These are phyloP conservation scores for Lottia scabra DNA, from an alignment of 2,888 invertebrate species.

Conservation along the genomic window DNA sequence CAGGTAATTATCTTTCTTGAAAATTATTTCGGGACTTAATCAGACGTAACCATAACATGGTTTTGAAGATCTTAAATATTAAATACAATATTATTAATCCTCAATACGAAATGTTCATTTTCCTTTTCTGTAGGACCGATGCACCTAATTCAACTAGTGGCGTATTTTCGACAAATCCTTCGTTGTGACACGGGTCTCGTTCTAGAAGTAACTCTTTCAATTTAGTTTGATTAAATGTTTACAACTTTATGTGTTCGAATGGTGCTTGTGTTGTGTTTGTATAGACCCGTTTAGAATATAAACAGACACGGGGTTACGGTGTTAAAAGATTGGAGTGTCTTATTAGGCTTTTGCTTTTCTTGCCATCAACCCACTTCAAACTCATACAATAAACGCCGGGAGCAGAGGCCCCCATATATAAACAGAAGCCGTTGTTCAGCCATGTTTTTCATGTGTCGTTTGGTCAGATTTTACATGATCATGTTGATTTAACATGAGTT, in stretches of 20 bases:
- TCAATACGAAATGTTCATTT: no score
- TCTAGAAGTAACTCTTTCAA: background rate
- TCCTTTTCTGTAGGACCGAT: no score
- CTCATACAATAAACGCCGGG: background rate
- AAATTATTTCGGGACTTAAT: no score
- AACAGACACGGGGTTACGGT: background rate
- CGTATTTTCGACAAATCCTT: no score
- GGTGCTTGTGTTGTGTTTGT: background rate
- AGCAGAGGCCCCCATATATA: constrained; percentile 4
- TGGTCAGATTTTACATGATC: background rate
- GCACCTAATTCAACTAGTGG: no score
- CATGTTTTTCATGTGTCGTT: background rate
- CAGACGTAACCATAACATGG: no score
- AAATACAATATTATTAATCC: no score
- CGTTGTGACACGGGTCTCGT: background rate
- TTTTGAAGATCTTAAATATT: no score
- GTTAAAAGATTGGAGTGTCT: constrained; percentile 1
- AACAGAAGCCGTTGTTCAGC: background rate
- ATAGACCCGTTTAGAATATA: background rate
- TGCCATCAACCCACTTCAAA: background rate
- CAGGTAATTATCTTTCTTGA: no score
- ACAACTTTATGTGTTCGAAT: background rate
- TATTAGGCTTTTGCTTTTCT: background rate
- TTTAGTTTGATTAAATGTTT: background rate
- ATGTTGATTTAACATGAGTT: background rate